Evolutionary conservation across 2,797 vertebrate species (phyloP).

Genomic region (Scarus forsteni): DNA sequence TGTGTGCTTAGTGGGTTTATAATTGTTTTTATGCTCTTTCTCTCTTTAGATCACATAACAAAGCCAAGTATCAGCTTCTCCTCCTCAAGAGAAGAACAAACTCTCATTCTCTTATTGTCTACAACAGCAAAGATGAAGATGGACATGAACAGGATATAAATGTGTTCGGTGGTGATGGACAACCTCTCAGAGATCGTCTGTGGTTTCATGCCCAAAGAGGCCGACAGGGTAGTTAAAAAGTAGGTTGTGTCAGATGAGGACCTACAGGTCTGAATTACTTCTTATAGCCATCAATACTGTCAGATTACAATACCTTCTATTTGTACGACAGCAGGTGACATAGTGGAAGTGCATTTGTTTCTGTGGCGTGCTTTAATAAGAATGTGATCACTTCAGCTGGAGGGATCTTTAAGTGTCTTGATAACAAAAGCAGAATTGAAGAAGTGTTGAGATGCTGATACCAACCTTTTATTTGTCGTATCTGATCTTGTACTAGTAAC

Average conservation of each 20-base stretch:
- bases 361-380: conserved; percentile 14
- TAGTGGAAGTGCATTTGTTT: conserved; percentile 36
- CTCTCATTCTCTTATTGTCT: conserved; percentile 10
- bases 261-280: conserved; percentile 46
- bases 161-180: conserved; percentile 5
- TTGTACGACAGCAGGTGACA: conserved; percentile 20
- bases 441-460: conserved; percentile 11
- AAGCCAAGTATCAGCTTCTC: conserved; percentile 18
- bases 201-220: conserved; percentile 19
- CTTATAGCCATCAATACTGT: conserved; percentile 10
- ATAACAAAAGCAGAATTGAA: conserved; percentile 14
- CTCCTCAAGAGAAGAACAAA: conserved; percentile 17
- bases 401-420: neutral
- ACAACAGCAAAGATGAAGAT: conserved; percentile 25
- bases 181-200: conserved; percentile 14
- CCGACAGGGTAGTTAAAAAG: conserved; percentile 26
- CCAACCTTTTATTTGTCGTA: conserved; percentile 40
- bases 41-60: conserved; percentile 80
- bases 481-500: conserved; percentile 25
- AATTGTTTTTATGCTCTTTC: conserved; percentile 20
- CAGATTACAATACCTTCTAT: conserved; percentile 37
- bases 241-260: conserved; percentile 38
- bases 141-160: conserved; percentile 14
- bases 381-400: conserved; percentile 17
- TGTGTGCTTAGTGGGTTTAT: conserved; percentile 10